Evolutionary conservation across 2,113 vertebrate species (phyloP).

Genomic region (Lethenteron reissneri): DNA sequence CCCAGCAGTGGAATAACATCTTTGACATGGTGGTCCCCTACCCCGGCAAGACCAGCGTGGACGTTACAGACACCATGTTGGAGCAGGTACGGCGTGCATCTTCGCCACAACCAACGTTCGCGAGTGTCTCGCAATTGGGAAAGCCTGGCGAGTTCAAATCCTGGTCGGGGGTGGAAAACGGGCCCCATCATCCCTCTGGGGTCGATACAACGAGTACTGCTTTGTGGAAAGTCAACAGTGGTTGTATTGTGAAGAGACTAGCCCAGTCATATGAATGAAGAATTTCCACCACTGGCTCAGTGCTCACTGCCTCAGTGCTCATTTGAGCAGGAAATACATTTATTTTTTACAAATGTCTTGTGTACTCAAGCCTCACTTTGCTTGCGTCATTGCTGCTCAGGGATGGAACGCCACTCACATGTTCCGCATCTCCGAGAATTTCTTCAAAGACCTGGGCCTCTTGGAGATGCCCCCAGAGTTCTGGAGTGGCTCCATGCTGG

Average conservation of each 20-base stretch:
- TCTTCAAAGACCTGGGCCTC: slow-evolving; percentile 62
- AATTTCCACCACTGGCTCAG: too few species aligned
- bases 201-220: too few species aligned
- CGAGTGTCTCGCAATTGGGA: too few species aligned
- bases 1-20: slow-evolving; percentile 83
- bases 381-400: slow-evolving; percentile 19
- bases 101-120: too few species aligned
- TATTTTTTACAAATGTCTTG: too few species aligned
- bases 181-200: too few species aligned
- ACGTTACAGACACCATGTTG: slow-evolving; percentile 50
- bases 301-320: too few species aligned
- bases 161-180: too few species aligned
- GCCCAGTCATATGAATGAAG: too few species aligned
- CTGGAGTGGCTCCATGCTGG: slow-evolving; percentile 66
- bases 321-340: too few species aligned
- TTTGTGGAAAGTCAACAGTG: not conserved
- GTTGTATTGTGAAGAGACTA: not conserved
- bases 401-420: slow-evolving; percentile 52
- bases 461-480: slow-evolving; percentile 54
- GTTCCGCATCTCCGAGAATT: slow-evolving; percentile 59
- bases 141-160: too few species aligned
- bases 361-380: not conserved
- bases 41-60: slow-evolving; percentile 52
- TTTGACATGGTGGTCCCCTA: slow-evolving; percentile 66
- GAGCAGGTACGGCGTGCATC: too few species aligned